A percentile compares a stretch with the other conserved stretches of the same genome.
These are phyloP conservation scores for Cyprinodon brontotheroides DNA, from an alignment of 2,113 vertebrate genomes.

Conservation along the genomic window DNA sequence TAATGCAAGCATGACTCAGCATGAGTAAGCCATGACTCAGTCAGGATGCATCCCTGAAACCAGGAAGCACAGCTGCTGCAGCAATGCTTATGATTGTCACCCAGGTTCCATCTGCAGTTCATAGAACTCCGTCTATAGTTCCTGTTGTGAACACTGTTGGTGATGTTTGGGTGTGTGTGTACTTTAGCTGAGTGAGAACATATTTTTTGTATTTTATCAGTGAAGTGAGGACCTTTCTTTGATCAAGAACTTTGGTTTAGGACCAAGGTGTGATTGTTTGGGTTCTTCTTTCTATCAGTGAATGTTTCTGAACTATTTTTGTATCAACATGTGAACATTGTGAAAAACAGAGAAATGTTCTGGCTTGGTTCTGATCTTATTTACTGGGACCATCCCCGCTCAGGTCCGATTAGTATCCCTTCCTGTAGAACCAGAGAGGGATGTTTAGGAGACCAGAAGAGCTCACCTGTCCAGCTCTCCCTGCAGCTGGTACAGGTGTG, in stretches of 20 bases:
- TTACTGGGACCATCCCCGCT: slow-evolving; percentile 18
- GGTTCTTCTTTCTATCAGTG: slow-evolving; percentile 61
- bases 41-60: slow-evolving; percentile 5
- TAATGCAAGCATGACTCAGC: no score
- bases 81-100: not conserved
- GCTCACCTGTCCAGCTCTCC: slow-evolving; percentile 44
- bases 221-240: no score
- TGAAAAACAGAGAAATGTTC: not conserved
- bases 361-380: slow-evolving; percentile 37
- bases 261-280: slow-evolving; percentile 50
- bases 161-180: not conserved
- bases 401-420: slow-evolving; percentile 9
- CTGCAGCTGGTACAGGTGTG: slow-evolving; percentile 55
- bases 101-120: not conserved
- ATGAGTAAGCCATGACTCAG: no score
- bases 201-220: no score
- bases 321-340: slow-evolving; percentile 35
- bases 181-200: slow-evolving; percentile 2
- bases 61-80: slow-evolving; percentile 32
- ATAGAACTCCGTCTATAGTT: not conserved
- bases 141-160: not conserved
- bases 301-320: slow-evolving; percentile 81
- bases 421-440: slow-evolving; percentile 11
- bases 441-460: slow-evolving; percentile 32
- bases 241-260: no score